phyloP scores from a whole-genome alignment of 2,113 vertebrate genomes.

The Nyctereutes procyonoides region DNA sequence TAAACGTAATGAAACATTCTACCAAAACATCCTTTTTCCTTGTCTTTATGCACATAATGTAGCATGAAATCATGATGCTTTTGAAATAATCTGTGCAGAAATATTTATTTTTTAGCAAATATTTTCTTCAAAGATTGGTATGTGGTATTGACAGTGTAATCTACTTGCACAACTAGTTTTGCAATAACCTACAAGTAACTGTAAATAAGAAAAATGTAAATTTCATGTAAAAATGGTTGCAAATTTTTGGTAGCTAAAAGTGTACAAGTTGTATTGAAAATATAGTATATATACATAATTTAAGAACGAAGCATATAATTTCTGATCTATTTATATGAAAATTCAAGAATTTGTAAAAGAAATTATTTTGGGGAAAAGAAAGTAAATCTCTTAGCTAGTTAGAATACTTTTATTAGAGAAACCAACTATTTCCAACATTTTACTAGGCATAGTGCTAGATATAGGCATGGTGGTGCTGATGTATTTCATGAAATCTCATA shows the following conservation, averaged over 20 bases:
- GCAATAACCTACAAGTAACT: constrained; percentile 81
- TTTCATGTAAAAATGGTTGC: constrained; percentile 79
- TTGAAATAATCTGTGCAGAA: constrained; percentile 80
- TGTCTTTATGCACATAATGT: constrained; percentile 78
- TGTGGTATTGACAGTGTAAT: constrained; percentile 77
- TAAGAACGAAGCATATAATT: constrained; percentile 76
- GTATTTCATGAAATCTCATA: constrained; percentile 49
- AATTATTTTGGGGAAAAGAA: constrained; percentile 80
- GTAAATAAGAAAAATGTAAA: constrained; percentile 83
- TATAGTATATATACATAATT: constrained; percentile 79
- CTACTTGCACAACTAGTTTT: constrained; percentile 82
- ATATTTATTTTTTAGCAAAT: constrained; percentile 84
- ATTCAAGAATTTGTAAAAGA: constrained; percentile 80
- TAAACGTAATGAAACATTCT: constrained; percentile 61
- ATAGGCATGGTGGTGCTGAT: constrained; percentile 72
- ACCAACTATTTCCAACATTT: constrained; percentile 73
- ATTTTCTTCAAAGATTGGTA: constrained; percentile 80
- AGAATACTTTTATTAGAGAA: constrained; percentile 75
- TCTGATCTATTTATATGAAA: constrained; percentile 81
- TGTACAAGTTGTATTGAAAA: constrained; percentile 79
- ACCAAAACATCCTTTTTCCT: constrained; percentile 74
- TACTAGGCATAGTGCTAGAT: constrained; percentile 53
- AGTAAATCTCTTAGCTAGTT: constrained; percentile 74
- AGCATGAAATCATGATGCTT: constrained; percentile 82
- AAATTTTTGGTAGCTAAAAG: constrained; percentile 79